Base-by-base conservation (phyloP, 1,140 invertebrate genomes). In the Habropoda laboriosa region DNA sequence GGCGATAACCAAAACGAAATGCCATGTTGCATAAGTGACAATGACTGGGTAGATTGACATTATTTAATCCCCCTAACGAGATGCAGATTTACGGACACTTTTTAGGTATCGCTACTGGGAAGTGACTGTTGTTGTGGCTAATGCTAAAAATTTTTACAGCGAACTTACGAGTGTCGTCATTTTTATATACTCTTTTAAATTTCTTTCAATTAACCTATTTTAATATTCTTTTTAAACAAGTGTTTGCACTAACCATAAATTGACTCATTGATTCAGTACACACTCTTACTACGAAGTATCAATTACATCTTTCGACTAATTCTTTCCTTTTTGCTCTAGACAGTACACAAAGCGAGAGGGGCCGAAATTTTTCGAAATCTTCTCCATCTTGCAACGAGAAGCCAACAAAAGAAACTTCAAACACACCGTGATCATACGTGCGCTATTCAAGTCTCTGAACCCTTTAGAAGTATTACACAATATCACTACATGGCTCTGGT, bases 341-440 rank as follows among this genome's bases (percentile, higher is more conserved):
- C 87, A 89, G 13, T 91, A 88, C 38, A 81, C 77, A 73, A 90
- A 89, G 71, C 64, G 86, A 0, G 90, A 90, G 49, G 82, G 84
- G 0, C 53, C 80, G 1, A 61, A 24, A 7, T 8, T 86, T 0
- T 7, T 53, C 2, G 73, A 87, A 1, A 0, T 87, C 0, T 64
- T 80, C 24, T 42, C 64, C 7, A 79, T 90, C 8, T 73, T 91
- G 1, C 83, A 81, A 10, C 87, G 89, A 2, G 92, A 93, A 61
- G 85, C 87, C 7, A 67, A n/a, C 3, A 92, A 89, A 61, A 85
- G 92, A 47, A 92, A 90, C 64, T 90, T 93, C 45, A 79, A 68
- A 6, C 58, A 76, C 27, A 40, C 24, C 0, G 67, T 90, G 1
- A 35, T 91, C 0, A 24, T 86, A 2, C 67, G 80, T 5, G 90